phyloP scores from a whole-genome alignment of 92 coral and sea anemone genomes.

The Bergia puertoricense region DNA sequence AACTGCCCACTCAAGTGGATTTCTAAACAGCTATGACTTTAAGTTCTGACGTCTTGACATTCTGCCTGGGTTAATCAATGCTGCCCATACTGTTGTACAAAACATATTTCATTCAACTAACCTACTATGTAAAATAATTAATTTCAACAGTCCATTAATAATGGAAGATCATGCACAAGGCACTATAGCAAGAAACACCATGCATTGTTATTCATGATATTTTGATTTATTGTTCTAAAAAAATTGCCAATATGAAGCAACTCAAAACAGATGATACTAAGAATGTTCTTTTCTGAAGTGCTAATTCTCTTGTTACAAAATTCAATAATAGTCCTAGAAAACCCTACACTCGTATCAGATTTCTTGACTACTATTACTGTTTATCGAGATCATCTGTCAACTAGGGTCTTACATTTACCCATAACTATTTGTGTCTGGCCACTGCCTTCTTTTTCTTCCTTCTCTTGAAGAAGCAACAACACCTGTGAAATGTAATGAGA shows the following conservation, averaged over 20 bases:
- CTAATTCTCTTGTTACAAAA: slow-evolving; percentile 33
- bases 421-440: slow-evolving; percentile 73
- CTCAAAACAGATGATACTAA: not conserved
- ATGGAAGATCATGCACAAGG: not conserved
- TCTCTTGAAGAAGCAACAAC: slow-evolving; percentile 96
- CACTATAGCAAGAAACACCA: slow-evolving; percentile 1
- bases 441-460: slow-evolving; percentile 90
- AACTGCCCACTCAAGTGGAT: not conserved
- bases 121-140: not conserved
- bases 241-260: not conserved
- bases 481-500: slow-evolving; percentile 56
- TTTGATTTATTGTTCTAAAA: not conserved
- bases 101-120: too few species aligned
- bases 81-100: not conserved
- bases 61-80: not conserved
- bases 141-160: not conserved
- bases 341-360: slow-evolving; percentile 29
- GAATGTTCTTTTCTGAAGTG: not conserved
- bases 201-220: not conserved
- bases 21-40: not conserved
- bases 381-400: slow-evolving; percentile 8
- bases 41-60: not conserved
- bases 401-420: not conserved
- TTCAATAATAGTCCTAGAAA: slow-evolving; percentile 36
- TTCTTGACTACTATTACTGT: slow-evolving; percentile 29